phyloP scores from a whole-genome alignment of 2,888 invertebrate genomes.

The Callimorpha dominula region DNA sequence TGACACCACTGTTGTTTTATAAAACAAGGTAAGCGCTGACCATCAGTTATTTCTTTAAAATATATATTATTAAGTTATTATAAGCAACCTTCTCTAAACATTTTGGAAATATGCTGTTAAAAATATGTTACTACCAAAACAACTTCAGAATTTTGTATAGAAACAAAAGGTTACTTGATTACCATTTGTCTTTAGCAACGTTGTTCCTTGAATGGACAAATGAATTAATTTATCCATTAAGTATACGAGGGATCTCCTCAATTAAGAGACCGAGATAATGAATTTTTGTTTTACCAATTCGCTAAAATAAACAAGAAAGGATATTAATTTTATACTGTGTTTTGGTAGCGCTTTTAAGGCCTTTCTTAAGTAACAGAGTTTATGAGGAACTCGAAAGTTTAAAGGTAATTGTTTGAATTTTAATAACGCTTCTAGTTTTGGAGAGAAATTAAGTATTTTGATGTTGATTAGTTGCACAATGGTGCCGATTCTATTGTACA shows the following conservation, averaged over 20 bases:
- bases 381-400: constrained; percentile 17
- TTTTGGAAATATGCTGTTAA: too few species aligned
- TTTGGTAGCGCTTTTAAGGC: constrained; percentile 39
- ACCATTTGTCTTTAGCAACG: neutral
- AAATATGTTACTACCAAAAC: too few species aligned
- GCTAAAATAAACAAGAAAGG: constrained; percentile 38
- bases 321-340: constrained; percentile 45
- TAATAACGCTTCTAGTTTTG: constrained; percentile 9
- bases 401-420: constrained; percentile 18
- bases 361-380: constrained; percentile 28
- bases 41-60: too few species aligned
- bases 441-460: neutral
- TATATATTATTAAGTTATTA: too few species aligned
- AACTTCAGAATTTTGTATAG: neutral
- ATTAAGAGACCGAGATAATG: constrained; percentile 41
- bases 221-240: constrained; percentile 29
- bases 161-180: neutral
- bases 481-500: too few species aligned
- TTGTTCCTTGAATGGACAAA: constrained; percentile 2
- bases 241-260: constrained; percentile 26
- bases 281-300: constrained; percentile 48
- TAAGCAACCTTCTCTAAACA: too few species aligned
- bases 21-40: too few species aligned
- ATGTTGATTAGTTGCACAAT: neutral
- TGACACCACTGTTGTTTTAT: too few species aligned